A percentile compares a stretch with the other conserved stretches of the same genome.
Evolutionary conservation across 2,113 vertebrate genomes (phyloP).

Genomic region (Mormoops blainvillei): DNA sequence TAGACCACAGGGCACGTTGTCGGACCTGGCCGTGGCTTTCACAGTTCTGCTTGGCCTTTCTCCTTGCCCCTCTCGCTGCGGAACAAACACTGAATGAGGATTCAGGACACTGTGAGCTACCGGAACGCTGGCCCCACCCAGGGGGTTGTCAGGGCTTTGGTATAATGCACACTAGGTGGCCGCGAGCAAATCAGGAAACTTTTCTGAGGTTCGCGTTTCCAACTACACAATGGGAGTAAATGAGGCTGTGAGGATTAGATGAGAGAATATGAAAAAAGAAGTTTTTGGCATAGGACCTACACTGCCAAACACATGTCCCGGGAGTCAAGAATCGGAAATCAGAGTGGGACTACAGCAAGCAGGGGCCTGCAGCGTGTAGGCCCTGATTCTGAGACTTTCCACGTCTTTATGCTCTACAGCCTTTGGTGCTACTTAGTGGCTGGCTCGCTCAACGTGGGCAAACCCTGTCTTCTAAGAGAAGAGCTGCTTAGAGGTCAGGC

Average conservation of each 20-base stretch:
- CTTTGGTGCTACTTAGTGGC: not conserved
- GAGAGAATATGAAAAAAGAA: not conserved
- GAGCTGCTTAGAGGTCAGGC: not conserved
- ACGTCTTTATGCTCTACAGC: not conserved
- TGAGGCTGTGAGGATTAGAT: not conserved
- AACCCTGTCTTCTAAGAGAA: not conserved
- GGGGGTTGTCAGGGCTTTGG: not conserved
- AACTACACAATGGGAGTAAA: not conserved
- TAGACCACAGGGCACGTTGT: not conserved
- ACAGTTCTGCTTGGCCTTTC: not conserved
- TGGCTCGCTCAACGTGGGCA: not conserved
- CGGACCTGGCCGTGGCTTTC: not conserved
- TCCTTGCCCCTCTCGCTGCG: not conserved
- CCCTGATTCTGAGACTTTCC: not conserved
- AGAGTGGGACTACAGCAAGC: not conserved
- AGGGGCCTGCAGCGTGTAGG: not conserved
- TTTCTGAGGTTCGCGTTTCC: not conserved
- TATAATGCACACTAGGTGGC: not conserved
- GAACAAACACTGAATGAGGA: not conserved
- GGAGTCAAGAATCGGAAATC: not conserved
- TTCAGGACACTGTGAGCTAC: no score
- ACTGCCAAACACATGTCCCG: rapidly evolving
- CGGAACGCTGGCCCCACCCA: not conserved
- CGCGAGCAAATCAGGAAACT: not conserved
- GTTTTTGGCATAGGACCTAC: rapidly evolving